These are phyloP conservation scores for Paradoxurus hermaphroditus DNA, from an alignment of 2,113 vertebrate genomes.

Conservation along the genomic window DNA sequence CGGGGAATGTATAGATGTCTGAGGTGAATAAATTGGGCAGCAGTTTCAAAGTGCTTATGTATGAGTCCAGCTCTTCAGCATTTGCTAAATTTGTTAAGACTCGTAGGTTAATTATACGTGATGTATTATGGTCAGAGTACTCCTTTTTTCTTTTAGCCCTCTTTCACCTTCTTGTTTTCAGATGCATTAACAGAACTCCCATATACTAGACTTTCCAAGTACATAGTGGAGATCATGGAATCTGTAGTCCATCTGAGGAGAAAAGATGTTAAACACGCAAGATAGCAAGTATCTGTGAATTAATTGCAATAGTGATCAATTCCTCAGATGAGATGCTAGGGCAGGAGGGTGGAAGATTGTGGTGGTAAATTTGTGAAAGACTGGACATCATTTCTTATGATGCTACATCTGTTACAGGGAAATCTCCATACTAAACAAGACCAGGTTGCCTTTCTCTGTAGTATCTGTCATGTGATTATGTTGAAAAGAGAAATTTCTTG, in stretches of 20 bases:
- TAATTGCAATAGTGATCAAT: neutral
- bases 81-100: neutral
- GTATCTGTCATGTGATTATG: neutral
- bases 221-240: neutral
- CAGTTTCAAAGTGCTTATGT: neutral
- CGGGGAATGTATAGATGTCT: neutral
- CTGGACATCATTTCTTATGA: neutral
- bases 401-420: neutral
- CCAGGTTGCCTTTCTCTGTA: neutral
- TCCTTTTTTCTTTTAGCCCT: neutral
- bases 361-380: neutral
- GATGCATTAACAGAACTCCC: neutral
- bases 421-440: neutral
- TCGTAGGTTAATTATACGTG: neutral
- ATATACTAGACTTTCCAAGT: neutral
- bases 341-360: neutral
- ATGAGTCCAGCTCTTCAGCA: neutral
- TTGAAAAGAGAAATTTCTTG: neutral
- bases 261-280: neutral
- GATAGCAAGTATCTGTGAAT: neutral
- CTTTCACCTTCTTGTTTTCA: neutral
- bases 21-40: neutral
- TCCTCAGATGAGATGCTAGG: neutral
- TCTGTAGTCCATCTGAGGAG: neutral
- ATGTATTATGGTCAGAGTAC: neutral